Evolutionary conservation across 2,888 invertebrate genomes (phyloP).

Genomic region (Hemaris fuciformis): DNA sequence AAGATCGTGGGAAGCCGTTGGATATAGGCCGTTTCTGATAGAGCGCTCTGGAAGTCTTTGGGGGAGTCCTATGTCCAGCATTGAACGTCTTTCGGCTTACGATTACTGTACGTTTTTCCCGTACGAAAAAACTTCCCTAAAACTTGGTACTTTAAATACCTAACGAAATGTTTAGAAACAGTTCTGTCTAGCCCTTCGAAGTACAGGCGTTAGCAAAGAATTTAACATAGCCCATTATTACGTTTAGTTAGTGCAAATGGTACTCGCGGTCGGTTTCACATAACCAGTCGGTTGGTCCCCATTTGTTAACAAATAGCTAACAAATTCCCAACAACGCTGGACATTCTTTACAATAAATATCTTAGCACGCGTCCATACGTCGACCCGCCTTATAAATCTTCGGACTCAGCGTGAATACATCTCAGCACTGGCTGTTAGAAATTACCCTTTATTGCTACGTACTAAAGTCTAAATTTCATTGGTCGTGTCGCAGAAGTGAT

Average conservation of each 20-base stretch:
- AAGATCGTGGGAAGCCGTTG: no score
- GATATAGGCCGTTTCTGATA: no score
- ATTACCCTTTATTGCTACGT: background rate
- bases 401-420: constrained; percentile 36
- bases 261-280: background rate
- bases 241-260: background rate
- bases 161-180: background rate
- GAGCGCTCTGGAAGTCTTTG: no score
- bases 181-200: background rate
- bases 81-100: no score
- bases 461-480: background rate
- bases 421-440: constrained; percentile 20
- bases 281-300: constrained; percentile 6
- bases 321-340: constrained; percentile 58
- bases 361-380: constrained; percentile 46
- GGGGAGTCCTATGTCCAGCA: no score
- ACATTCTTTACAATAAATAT: constrained; percentile 55
- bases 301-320: constrained; percentile 49
- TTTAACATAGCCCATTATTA: background rate
- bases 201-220: background rate
- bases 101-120: no score
- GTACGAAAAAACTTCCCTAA: no score
- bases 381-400: constrained; percentile 48
- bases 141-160: background rate
- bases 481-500: background rate